These are phyloP conservation scores for Paraescarpia echinospica DNA, from an alignment of 1,140 invertebrate species.

Conservation along the genomic window DNA sequence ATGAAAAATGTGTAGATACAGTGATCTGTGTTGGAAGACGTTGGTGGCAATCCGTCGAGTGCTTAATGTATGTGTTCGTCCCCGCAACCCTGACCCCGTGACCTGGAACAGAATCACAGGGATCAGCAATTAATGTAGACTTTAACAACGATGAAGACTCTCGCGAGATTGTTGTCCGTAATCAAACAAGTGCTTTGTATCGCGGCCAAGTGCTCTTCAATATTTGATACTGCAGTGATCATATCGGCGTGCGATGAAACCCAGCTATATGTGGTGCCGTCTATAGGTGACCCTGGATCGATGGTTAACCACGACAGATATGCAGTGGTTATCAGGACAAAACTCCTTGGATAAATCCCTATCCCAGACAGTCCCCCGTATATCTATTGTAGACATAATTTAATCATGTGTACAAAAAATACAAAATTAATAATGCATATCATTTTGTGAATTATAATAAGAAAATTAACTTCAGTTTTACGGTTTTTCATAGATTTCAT, in stretches of 20 bases:
- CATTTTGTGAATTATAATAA: not conserved
- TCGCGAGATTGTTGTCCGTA: not conserved
- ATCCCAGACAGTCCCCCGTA: not conserved
- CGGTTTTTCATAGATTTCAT: not conserved
- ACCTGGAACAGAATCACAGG: not conserved
- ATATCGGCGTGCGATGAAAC: not conserved
- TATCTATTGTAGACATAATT: not conserved
- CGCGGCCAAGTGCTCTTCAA: not conserved
- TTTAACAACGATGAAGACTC: not conserved
- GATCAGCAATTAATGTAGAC: not conserved
- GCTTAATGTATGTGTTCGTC: not conserved
- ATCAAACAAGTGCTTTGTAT: not conserved
- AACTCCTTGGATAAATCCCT: not conserved
- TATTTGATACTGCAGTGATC: not conserved
- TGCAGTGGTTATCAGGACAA: not conserved
- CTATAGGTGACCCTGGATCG: not conserved
- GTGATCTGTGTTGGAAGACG: not conserved
- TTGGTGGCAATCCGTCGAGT: not conserved
- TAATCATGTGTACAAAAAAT: not conserved
- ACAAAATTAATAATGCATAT: not conserved
- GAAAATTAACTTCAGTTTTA: not conserved
- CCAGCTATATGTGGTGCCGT: not conserved
- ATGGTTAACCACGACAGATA: not conserved
- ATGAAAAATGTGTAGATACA: not conserved
- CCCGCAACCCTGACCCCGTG: not conserved